Conservation (phyloP, 2,888 invertebrate species). For the Pachliopta kotzebuea region DNA sequence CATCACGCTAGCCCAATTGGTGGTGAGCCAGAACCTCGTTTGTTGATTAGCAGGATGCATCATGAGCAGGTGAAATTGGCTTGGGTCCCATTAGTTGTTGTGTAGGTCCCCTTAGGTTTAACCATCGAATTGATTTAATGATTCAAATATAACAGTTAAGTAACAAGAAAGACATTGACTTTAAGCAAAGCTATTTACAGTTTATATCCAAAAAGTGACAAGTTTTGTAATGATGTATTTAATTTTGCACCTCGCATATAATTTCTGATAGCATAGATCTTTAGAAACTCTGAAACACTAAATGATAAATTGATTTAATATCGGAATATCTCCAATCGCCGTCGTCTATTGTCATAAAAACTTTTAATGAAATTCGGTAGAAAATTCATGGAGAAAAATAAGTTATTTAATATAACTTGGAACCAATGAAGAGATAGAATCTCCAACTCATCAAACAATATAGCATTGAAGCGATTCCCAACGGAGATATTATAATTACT, state of each 20-base stretch:
- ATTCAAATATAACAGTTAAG: too few species aligned
- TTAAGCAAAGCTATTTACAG: too few species aligned
- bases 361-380: conserved; percentile 44
- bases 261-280: neutral
- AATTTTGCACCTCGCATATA: neutral
- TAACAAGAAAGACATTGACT: too few species aligned
- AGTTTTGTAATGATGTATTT: too few species aligned
- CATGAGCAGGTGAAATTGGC: too few species aligned
- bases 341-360: conserved; percentile 39
- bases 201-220: too few species aligned
- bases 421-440: conserved; percentile 44
- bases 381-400: conserved; percentile 44
- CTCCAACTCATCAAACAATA: conserved; percentile 42
- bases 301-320: conserved; percentile 6
- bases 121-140: neutral
- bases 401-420: conserved; percentile 54
- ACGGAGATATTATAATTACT: conserved; percentile 4
- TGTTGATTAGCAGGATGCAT: too few species aligned
- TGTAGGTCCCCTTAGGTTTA: too few species aligned
- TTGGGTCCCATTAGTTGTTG: too few species aligned
- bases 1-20: too few species aligned
- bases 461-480: neutral
- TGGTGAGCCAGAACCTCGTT: too few species aligned
- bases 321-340: conserved; percentile 16
- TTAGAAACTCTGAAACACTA: neutral